These are phyloP conservation scores for Andrena camellia DNA, from an alignment of 2,888 invertebrate species.

Conservation along the genomic window DNA sequence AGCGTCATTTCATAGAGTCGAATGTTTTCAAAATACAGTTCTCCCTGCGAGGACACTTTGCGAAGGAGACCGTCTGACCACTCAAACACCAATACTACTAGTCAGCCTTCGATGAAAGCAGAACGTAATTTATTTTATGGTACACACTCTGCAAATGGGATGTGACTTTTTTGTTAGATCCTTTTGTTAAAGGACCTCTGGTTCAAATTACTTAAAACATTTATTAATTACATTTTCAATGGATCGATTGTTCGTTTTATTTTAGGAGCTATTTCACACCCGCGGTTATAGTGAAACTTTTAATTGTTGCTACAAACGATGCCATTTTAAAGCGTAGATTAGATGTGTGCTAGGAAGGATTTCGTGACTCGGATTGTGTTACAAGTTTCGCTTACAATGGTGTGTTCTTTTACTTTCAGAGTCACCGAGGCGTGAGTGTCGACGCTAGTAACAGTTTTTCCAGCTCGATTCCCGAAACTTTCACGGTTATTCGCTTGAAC, in stretches of 20 bases:
- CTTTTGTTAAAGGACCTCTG: too few species aligned
- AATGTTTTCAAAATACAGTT: slow-evolving; percentile 13
- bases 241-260: too few species aligned
- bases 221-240: too few species aligned
- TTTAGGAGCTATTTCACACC: too few species aligned
- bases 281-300: too few species aligned
- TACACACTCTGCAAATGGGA: not conserved
- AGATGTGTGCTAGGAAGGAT: not conserved
- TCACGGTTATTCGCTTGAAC: slow-evolving; percentile 61
- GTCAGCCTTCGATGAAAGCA: not conserved
- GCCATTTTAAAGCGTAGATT: not conserved
- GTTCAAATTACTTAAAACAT: not conserved
- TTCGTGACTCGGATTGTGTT: not conserved
- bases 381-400: slow-evolving; percentile 4
- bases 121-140: slow-evolving; percentile 6
- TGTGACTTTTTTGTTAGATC: not conserved
- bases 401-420: slow-evolving; percentile 47
- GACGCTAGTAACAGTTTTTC: slow-evolving; percentile 52
- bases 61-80: slow-evolving; percentile 20
- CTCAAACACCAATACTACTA: slow-evolving; percentile 25
- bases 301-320: too few species aligned
- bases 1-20: not conserved
- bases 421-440: slow-evolving; percentile 48
- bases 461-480: slow-evolving; percentile 65
- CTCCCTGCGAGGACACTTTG: not conserved